Evolutionary conservation across 2,113 vertebrate species (phyloP).

Genomic region (Craseonycteris thonglongyai): DNA sequence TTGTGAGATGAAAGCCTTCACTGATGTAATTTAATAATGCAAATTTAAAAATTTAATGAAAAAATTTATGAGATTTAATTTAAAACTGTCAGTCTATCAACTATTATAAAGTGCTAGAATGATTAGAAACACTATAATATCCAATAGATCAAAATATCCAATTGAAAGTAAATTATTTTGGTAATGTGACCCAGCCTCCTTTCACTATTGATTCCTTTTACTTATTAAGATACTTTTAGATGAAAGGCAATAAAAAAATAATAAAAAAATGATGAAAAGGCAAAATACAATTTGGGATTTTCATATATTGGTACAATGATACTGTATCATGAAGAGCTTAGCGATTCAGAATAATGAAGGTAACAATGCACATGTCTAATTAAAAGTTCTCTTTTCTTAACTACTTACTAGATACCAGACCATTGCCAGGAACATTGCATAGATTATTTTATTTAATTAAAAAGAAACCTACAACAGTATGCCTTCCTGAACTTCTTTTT

Average conservation of each 20-base stretch:
- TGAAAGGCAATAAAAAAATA: constrained; percentile 22
- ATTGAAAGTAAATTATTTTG: constrained; percentile 31
- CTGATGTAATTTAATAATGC: constrained; percentile 58
- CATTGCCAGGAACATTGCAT: background rate
- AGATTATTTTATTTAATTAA: background rate
- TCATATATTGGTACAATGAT: background rate
- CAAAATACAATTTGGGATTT: background rate
- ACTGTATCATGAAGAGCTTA: background rate
- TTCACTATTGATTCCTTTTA: background rate
- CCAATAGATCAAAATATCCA: constrained; percentile 12
- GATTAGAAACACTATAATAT: constrained; percentile 51
- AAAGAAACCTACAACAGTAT: background rate
- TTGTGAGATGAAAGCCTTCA: background rate
- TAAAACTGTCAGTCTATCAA: background rate
- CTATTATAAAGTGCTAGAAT: constrained; percentile 23
- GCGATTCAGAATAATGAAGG: background rate
- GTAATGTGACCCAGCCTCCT: background rate
- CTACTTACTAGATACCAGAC: background rate
- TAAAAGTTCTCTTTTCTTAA: background rate
- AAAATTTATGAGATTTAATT: constrained; percentile 46
- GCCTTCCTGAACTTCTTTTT: background rate
- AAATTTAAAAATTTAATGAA: constrained; percentile 51
- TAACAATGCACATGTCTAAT: background rate
- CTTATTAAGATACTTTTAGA: background rate
- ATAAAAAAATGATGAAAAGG: background rate